phyloP scores from a whole-genome alignment of 2,113 vertebrate species.

The Rhinichthys klamathensis region DNA sequence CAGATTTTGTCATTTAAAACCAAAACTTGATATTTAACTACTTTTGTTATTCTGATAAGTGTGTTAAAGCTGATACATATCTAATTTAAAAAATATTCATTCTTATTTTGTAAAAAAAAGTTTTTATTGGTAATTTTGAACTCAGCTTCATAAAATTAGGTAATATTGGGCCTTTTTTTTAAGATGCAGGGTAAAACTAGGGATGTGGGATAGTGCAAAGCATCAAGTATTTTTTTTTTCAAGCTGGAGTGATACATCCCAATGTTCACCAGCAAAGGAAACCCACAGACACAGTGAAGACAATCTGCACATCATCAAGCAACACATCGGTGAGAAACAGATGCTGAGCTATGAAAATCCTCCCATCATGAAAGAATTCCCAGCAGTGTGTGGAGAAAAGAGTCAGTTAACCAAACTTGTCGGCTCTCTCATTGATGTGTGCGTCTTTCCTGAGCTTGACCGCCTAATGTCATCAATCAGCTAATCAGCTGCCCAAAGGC shows the following conservation, averaged over 20 bases:
- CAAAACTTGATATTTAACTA: no score
- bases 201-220: slow-evolving; percentile 1
- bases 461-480: slow-evolving; percentile 4
- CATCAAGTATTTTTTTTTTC: neutral
- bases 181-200: neutral
- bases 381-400: neutral
- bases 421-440: neutral
- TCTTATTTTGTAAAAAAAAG: no score
- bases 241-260: neutral
- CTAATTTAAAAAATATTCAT: no score
- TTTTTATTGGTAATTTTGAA: no score
- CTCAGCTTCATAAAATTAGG: no score
- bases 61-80: no score
- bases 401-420: slow-evolving; percentile 1
- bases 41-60: no score
- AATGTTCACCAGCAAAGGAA: neutral
- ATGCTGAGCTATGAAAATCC: neutral
- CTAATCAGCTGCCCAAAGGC: neutral
- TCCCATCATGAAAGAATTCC: neutral
- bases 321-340: slow-evolving; percentile 24
- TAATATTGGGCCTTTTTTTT: no score
- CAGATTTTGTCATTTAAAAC: no score
- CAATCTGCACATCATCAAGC: slow-evolving; percentile 41
- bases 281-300: neutral
- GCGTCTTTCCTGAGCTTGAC: neutral